A percentile compares a stretch with the other conserved stretches of the same genome.
phyloP scores from a whole-genome alignment of 2,797 vertebrate genomes.

The Mormyrus hasselquistii region DNA sequence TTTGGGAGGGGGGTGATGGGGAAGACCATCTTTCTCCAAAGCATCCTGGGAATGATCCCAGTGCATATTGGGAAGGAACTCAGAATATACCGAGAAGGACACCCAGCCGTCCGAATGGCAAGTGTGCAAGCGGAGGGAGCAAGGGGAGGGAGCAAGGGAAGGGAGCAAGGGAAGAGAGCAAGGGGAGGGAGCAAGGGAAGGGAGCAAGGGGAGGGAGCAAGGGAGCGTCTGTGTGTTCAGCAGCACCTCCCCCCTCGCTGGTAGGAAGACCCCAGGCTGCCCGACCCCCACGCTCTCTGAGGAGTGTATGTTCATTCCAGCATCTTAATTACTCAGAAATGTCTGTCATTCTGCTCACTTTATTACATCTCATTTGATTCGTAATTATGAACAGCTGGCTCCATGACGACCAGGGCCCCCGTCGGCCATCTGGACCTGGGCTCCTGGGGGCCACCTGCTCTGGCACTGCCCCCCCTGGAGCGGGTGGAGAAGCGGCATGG shows the following conservation, averaged over 20 bases:
- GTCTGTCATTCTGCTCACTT: neutral
- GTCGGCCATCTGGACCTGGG: neutral
- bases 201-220: too few relatives aligned
- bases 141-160: neutral
- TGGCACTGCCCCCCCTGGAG: neutral
- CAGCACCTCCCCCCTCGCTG: neutral
- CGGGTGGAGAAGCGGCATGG: too few relatives aligned
- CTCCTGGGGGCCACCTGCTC: neutral
- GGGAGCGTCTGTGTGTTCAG: too few relatives aligned
- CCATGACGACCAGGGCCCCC: neutral
- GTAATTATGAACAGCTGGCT: neutral
- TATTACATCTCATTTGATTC: neutral
- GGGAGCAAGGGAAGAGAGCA: neutral
- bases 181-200: too few relatives aligned
- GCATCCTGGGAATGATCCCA: neutral
- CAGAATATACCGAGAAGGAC: neutral
- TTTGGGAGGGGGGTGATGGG: neutral
- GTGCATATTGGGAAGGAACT: too few relatives aligned
- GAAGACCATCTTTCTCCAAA: neutral
- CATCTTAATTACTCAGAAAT: neutral
- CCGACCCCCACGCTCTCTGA: neutral
- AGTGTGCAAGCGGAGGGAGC: too few relatives aligned
- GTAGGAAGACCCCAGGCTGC: neutral
- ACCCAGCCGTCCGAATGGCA: neutral
- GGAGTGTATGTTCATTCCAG: neutral